Base-by-base conservation (phyloP, 1,140 invertebrate genomes). In the Micrasema minimum region DNA sequence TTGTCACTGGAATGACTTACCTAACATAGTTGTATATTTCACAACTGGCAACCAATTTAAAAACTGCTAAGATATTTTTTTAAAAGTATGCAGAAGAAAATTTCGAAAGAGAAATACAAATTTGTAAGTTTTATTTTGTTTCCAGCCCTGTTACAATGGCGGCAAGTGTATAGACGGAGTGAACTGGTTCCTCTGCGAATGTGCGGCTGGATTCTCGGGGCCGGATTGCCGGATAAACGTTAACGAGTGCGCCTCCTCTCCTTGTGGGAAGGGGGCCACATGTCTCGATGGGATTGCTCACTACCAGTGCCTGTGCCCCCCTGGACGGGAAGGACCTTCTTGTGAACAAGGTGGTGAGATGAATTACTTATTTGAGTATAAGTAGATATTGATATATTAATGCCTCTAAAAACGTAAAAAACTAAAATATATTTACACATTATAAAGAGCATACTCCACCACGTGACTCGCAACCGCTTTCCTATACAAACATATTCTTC, bases 211-310 rank as follows among this genome's bases (percentile, higher is more conserved):
- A 3, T 96, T 95, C 82, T 89, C 88, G 1, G 92, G 91, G 76
- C 87, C 74, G 87, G 94, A 73, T 91, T 96, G 85, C 88, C 87
- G 50, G 59, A 88, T 91, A 78, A 92, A 93, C 77, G 86, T 91
- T n/a, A 91, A 93, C 78, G 91, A 92, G 76, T 94, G 90, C 80
- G 89, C 90, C 68, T 86, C 88, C 10, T 89, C 90, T 72, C 95
- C 95, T 0, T 99, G 97, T 83, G 87, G 88, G 11, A 90, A 93
- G 77, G 93, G 93, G 10, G 93, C 91, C 16, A 93, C 91, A 12
- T 97, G 96, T 80, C 84, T 92, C 0, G 90, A 93, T 76, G 87
- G 89, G 2, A 88, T 93, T 45, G 90, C 90, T 1, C 89, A 88
- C 55, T 96, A 91, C 78, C 87, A 88, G 5, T 98, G 96, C 80